A percentile compares a stretch with the other conserved stretches of the same genome.
Conservation (phyloP, 1,140 invertebrate species). For the Ericerus pela region DNA sequence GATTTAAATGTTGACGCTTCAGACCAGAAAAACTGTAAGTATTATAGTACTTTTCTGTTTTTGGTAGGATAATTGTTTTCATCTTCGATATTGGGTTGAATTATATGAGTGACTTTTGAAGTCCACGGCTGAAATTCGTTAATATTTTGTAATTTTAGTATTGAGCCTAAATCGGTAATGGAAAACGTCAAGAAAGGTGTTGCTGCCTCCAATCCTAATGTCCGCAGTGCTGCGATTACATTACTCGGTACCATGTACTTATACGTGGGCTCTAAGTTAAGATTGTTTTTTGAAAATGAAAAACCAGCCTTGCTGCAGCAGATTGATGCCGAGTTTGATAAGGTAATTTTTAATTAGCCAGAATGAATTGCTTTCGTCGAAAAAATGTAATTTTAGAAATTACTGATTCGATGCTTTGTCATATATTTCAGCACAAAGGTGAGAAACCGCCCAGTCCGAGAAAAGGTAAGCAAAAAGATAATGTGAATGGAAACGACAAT, state of each 20-base stretch:
- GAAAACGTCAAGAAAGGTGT: constrained; percentile 70
- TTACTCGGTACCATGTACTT: constrained; percentile 57
- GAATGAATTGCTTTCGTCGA: not conserved
- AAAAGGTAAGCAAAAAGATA: constrained; percentile 35
- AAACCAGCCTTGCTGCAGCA: constrained; percentile 70
- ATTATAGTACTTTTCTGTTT: too few species aligned
- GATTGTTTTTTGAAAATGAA: constrained; percentile 71
- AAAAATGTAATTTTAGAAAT: not conserved
- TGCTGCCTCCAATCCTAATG: constrained; percentile 64
- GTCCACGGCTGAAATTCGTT: not conserved
- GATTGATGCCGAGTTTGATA: constrained; percentile 76
- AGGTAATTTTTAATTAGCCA: constrained; percentile 34
- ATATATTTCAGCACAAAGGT: constrained; percentile 31
- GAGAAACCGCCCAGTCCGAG: constrained; percentile 52
- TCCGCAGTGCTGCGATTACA: constrained; percentile 55
- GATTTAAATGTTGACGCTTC: not conserved
- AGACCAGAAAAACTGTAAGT: not conserved
- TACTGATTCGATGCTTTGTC: not conserved
- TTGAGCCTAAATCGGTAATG: constrained; percentile 63
- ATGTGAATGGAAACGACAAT: constrained; percentile 35
- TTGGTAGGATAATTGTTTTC: too few species aligned
- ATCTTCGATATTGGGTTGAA: too few species aligned
- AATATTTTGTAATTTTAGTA: constrained; percentile 31
- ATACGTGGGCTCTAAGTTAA: constrained; percentile 59
- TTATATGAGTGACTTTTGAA: not conserved